Evolutionary conservation across 1,140 invertebrate species (phyloP), one percentile per base, ranked within the genome.

Genomic region (Apis dorsata): DNA sequence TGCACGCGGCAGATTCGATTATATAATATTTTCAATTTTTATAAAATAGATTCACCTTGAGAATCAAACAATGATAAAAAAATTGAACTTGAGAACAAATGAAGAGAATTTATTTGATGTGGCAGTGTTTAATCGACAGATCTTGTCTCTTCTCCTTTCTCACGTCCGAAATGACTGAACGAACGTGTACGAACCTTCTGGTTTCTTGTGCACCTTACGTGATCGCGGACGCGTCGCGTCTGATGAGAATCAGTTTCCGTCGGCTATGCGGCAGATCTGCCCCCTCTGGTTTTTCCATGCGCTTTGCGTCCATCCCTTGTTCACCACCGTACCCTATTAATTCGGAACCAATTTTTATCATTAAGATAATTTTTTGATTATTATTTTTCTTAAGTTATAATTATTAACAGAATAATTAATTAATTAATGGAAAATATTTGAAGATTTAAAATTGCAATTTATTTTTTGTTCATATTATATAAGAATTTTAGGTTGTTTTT

Each of bases 261-360:
- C 55, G 85, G 68, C 85, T 88, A 88, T 89, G 88, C 88, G 87
- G 88, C 88, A 89, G 88, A 89, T 85, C 79, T 80, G 79, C 75
- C 84, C 85, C 85, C 87, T 76, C 79, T 86, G 86, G 85, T 83
- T 80, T 86, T 83, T 84, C 87, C 87, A 86, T 86, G 87, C 86
- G 84, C 84, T 81, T 71, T 83, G 66, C 85, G 72, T 55, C 71
- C 74, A 44, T 66, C 78, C 71, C 44, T 66, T 44, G 70, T 79
- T 63, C 77, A 70, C 71, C 79, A 59, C 85, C 81, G 63, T 69
- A 74, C 76, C 60, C 74, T 65, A 17, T 55, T 51, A 53, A 24
- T 60, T 17, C 11, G 28, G 21, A 63, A 17, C 75, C 28, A 70
- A 53, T 71, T 76, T 83, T 79, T 65, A 12, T 55, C 65, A 71